These are phyloP conservation scores for Actenoides hombroni DNA, from an alignment of 2,113 vertebrate genomes.

Conservation along the genomic window DNA sequence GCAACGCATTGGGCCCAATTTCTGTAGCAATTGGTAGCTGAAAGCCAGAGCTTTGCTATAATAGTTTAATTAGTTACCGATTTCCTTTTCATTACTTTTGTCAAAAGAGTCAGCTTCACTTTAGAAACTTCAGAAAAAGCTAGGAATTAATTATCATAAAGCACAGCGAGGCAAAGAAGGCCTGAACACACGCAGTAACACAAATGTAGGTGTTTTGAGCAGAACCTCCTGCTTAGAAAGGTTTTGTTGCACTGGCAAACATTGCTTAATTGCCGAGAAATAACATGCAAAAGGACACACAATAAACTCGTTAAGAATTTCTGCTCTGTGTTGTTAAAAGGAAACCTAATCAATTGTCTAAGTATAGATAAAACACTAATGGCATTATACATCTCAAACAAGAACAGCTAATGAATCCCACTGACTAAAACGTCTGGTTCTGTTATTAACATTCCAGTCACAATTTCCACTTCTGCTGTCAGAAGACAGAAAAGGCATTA, in stretches of 20 bases:
- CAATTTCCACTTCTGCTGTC: background rate
- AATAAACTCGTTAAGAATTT: background rate
- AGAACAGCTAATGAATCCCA: slow-evolving; percentile 3
- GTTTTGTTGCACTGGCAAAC: background rate
- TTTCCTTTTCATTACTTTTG: background rate
- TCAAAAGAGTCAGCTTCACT: background rate
- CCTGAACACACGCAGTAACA: background rate
- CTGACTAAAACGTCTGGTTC: background rate
- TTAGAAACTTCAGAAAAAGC: background rate
- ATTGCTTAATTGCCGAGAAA: background rate
- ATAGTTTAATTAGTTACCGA: slow-evolving; percentile 21
- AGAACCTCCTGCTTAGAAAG: background rate
- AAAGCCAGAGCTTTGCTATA: background rate
- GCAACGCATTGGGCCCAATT: slow-evolving; percentile 20
- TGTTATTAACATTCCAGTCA: slow-evolving; percentile 1
- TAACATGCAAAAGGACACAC: background rate
- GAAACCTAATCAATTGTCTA: background rate
- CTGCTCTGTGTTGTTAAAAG: background rate
- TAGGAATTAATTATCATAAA: slow-evolving; percentile 15
- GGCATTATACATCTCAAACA: background rate
- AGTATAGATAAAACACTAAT: background rate
- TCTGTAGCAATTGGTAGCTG: slow-evolving; percentile 5
- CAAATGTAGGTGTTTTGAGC: background rate
- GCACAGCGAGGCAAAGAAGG: background rate
- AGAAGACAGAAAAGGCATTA: background rate